Base-by-base conservation (phyloP, 2,888 invertebrate species). In the Drosophila kuntzei region DNA sequence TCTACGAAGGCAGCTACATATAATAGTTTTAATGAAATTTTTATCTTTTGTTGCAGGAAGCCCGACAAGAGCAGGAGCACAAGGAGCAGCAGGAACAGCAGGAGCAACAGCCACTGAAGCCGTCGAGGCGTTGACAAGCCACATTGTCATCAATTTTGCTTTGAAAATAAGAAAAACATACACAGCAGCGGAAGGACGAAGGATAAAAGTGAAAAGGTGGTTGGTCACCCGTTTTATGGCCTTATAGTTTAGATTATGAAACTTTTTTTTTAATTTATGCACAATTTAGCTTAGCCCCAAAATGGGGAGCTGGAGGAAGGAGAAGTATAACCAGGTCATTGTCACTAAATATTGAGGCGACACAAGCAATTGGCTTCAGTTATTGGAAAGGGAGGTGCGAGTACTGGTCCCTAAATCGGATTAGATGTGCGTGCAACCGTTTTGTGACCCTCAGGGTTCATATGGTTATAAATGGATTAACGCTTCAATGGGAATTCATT, bases 11-110 rank as follows among this genome's bases (percentile, higher is more conserved):
- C 81, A 75, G 81, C 80, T 82, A n/a, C n/a, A n/a, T n/a, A 76
- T 85, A 87, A 87, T 82, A 80, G 83, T 79, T 85, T 88, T 85
- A 85, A 85, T 85, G 80, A 85, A 85, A 86, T 88, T 85, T 87
- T 86, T 83, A 88, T 88, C 88, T 88, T 73, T 87, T 87, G 77
- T 80, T 83, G 75, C 69, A 76, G 77, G 80, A 82, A 78, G 80
- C 79, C 59, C 44, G 44, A 53, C 67, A 61, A 54, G 32, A 32
- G 58, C 70, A 68, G 49, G 39, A 39, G 32, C 50, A 49, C 4
- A 20, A 16, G 36, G 49, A 50, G 29, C 55, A 59, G 41, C 27
- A 57, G 37, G 8, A 53, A 29, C 50, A 39, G 14, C 51, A 62
- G 39, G 22, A 46, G 58, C 49, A 53, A 16, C 41, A 71, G 61